Evolutionary conservation across 2,797 vertebrate species (phyloP).

Genomic region (Nasua narica): DNA sequence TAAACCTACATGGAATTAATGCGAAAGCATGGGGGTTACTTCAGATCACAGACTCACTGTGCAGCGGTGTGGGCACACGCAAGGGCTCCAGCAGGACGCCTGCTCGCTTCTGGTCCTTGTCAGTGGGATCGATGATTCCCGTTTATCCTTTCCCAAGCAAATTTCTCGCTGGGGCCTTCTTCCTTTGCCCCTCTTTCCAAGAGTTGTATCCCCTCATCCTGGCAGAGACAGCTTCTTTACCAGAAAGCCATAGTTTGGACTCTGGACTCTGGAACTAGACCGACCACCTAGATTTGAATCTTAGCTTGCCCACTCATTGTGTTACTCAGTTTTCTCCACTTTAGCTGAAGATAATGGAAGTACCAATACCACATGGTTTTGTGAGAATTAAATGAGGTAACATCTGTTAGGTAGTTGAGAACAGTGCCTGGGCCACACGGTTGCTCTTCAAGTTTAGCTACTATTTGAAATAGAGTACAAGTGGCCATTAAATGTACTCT

Average conservation of each 20-base stretch:
- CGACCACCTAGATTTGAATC: background rate
- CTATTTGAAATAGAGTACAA: background rate
- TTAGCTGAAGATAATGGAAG: background rate
- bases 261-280: background rate
- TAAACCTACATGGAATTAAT: background rate
- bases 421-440: background rate
- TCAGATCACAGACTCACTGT: background rate
- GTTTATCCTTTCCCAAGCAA: background rate
- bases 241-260: background rate
- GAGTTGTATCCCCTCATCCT: background rate
- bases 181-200: background rate
- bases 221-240: background rate
- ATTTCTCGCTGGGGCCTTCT: background rate
- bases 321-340: background rate
- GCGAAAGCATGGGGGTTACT: no score
- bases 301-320: background rate
- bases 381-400: background rate
- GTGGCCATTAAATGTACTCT: background rate
- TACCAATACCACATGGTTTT: background rate
- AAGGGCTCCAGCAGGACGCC: no score
- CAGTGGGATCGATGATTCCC: background rate
- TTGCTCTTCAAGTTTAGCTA: background rate
- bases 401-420: background rate
- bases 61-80: background rate
- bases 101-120: background rate